These are phyloP conservation scores for Chydorus sphaericus DNA, from an alignment of 2,888 invertebrate species.

Conservation along the genomic window DNA sequence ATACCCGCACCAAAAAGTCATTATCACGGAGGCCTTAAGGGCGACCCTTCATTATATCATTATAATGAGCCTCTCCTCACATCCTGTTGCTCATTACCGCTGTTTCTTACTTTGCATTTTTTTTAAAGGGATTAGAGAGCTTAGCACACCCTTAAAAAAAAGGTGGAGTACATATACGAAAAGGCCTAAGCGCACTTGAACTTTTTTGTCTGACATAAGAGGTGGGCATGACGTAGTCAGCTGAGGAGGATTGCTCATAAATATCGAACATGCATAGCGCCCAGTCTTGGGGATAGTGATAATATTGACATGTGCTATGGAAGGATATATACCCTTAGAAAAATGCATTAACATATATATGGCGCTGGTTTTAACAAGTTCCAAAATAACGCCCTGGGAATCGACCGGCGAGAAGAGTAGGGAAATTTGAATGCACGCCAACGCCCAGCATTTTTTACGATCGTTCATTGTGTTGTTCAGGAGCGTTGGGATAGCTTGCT, in stretches of 20 bases:
- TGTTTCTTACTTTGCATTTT: too few relatives aligned
- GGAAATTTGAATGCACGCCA: slow-evolving; percentile 6
- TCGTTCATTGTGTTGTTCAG: too few relatives aligned
- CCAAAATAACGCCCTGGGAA: background rate
- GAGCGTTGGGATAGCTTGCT: too few relatives aligned
- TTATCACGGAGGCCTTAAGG: background rate
- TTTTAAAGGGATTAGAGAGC: background rate
- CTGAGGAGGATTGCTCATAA: background rate
- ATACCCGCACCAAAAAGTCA: too few relatives aligned
- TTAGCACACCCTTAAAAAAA: background rate
- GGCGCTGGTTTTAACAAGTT: too few relatives aligned
- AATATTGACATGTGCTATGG: slow-evolving; percentile 4
- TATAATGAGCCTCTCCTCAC: too few relatives aligned
- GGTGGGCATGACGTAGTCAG: background rate
- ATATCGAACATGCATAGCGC: background rate
- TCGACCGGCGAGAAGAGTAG: background rate
- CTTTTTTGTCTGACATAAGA: background rate
- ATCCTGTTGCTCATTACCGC: too few relatives aligned
- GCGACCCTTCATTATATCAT: background rate
- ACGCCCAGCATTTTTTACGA: too few relatives aligned
- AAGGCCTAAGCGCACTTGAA: background rate
- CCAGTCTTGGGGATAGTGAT: too few relatives aligned
- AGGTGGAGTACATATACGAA: background rate
- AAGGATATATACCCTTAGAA: too few relatives aligned
- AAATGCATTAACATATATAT: too few relatives aligned